Conservation (phyloP, 2,113 vertebrate genomes). For the Cardinalis cardinalis region DNA sequence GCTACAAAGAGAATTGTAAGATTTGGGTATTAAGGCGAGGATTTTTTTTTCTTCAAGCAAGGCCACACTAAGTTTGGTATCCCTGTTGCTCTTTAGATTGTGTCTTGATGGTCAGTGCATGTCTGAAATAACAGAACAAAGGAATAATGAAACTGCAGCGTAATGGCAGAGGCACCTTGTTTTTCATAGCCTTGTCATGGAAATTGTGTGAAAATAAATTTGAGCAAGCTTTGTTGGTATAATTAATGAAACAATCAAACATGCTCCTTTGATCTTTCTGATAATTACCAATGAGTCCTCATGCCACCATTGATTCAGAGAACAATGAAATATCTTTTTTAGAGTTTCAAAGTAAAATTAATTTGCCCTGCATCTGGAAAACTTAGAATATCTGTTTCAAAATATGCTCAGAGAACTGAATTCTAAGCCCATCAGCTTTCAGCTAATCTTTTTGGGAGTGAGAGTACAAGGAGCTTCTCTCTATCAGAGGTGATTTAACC, state of each 20-base stretch:
- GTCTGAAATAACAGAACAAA: slow-evolving; percentile 33
- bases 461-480: background rate
- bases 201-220: slow-evolving; percentile 60
- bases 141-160: slow-evolving; percentile 5
- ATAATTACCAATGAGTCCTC: slow-evolving; percentile 51
- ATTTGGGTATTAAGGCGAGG: background rate
- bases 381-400: slow-evolving; percentile 4
- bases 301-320: background rate
- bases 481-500: background rate
- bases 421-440: background rate
- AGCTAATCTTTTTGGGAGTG: background rate
- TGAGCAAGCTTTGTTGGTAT: slow-evolving; percentile 31
- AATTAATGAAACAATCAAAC: slow-evolving; percentile 49
- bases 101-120: slow-evolving; percentile 12
- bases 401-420: background rate
- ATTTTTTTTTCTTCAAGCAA: background rate
- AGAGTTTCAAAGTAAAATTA: background rate
- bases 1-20: background rate
- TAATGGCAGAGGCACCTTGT: background rate
- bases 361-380: slow-evolving; percentile 21
- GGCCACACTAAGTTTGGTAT: background rate
- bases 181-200: slow-evolving; percentile 45
- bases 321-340: slow-evolving; percentile 28
- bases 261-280: slow-evolving; percentile 45
- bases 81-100: background rate